Conservation (phyloP, 2,888 invertebrate species). For the Tenodera sinensis region DNA sequence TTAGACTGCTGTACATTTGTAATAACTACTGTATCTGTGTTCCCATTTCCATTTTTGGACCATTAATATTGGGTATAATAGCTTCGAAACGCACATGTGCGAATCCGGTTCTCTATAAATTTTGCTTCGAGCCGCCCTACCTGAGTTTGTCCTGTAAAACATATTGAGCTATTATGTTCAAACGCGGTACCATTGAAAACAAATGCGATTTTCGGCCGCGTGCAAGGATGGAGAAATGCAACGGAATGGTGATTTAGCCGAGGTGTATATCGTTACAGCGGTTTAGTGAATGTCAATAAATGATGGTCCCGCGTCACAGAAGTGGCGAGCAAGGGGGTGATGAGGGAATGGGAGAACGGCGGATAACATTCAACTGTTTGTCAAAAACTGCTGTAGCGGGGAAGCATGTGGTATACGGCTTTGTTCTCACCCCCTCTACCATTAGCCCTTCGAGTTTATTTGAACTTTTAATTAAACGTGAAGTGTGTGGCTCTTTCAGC, state of each 20-base stretch:
- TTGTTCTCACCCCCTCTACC: background rate
- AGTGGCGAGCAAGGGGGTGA: background rate
- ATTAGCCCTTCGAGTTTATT: background rate
- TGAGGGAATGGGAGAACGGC: background rate
- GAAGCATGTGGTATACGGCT: background rate
- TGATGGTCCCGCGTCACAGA: background rate
- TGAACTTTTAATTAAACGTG: constrained; percentile 7
- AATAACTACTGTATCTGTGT: background rate
- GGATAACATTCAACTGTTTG: background rate
- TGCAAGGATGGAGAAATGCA: background rate
- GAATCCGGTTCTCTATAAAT: background rate
- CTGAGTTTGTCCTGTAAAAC: background rate
- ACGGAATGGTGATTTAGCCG: background rate
- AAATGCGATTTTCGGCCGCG: background rate
- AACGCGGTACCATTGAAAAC: background rate
- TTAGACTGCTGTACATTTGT: background rate
- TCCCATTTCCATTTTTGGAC: background rate
- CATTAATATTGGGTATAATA: background rate
- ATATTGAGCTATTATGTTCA: background rate
- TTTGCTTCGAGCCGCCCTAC: background rate
- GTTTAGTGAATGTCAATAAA: background rate
- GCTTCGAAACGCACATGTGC: background rate
- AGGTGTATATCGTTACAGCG: background rate
- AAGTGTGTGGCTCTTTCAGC: background rate
- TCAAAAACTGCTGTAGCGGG: background rate